A percentile compares a stretch with the other conserved stretches of the same genome.
Evolutionary conservation across 2,888 invertebrate genomes (phyloP).

Genomic region (Tipula confusa): DNA sequence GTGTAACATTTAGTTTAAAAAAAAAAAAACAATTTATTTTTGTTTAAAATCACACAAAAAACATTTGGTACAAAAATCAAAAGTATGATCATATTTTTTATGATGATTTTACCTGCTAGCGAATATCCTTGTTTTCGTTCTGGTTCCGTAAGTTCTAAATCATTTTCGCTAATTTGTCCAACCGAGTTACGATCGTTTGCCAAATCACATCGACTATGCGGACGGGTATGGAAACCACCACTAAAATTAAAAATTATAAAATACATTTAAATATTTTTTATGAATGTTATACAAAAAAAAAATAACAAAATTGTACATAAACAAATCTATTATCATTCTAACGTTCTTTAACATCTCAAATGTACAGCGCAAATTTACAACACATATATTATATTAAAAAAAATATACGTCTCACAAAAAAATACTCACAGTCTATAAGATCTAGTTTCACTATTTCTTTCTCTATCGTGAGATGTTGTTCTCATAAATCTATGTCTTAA

Average conservation of each 20-base stretch:
- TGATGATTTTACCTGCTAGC: not conserved
- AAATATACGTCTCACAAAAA: slow-evolving; percentile 31
- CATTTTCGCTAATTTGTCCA: slow-evolving; percentile 37
- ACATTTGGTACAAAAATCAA: not conserved
- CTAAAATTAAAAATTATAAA: slow-evolving; percentile 35
- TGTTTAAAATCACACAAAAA: slow-evolving; percentile 26
- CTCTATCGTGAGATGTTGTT: slow-evolving; percentile 42
- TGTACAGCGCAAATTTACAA: not conserved
- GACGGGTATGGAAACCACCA: slow-evolving; percentile 38
- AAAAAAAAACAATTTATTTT: too few relatives aligned
- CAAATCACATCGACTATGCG: slow-evolving; percentile 40
- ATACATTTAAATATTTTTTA: not conserved
- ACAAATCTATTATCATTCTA: not conserved
- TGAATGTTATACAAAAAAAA: too few relatives aligned
- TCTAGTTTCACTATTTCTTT: slow-evolving; percentile 44
- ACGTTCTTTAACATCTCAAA: not conserved
- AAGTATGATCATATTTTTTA: not conserved
- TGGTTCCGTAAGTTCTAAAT: slow-evolving; percentile 5
- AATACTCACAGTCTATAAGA: slow-evolving; percentile 43
- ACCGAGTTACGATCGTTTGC: slow-evolving; percentile 40
- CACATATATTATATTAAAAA: not conserved
- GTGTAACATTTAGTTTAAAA: not conserved
- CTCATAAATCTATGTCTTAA: slow-evolving; percentile 44
- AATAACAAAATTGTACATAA: not conserved
- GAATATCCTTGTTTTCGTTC: slow-evolving; percentile 31